Evolutionary conservation across 1,140 invertebrate genomes (phyloP), one percentile per base, ranked within the genome.

Genomic region (Carcinoscorpius rotundicauda): DNA sequence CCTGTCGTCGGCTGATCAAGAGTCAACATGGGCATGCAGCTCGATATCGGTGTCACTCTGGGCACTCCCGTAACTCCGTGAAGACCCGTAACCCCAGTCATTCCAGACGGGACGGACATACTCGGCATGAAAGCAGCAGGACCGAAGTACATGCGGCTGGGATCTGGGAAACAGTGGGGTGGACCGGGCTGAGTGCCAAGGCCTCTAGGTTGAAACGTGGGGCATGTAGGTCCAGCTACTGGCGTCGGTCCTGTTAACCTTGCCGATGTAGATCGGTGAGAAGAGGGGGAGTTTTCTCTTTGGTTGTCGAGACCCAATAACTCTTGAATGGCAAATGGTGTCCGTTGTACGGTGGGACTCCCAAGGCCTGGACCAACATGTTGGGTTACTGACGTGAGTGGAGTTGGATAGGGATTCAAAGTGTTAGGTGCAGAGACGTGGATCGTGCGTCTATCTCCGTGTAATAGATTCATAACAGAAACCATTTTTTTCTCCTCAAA

Each of bases 321-420:
- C 80, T 94, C 90, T 77, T 94, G 90, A 74, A 93, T 93, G 69
- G 88, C 91, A 78, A 93, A 94, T 11, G 90, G 89, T 68, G 88
- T 91, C 71, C 90, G 81, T 77, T 92, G 89, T 49, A 52, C 29
- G 4, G 51, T 11, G 3, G 64, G 59, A 10, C 59, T 58, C 2
- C 49, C 6, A 10, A 56, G 6, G 52, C n/a, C 60, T 57, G n/a
- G 49, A 53, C 11, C 51, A 4, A 29, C 52, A 52, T 59, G 52
- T 29, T 50, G 48, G 51, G 59, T 11, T 51, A 64, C 51, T 3
- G 63, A 64, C 5, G 59, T 10, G 49, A 52, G 63, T 10, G 58
- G 58, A 29, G 10, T 48, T 10, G 60, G 64, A 49, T 62, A 61
- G 6, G 52, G 65, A 6, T 58, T 57, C 10, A 61, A 48, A 50